A percentile compares a stretch with the other conserved stretches of the same genome.
These are phyloP conservation scores for Baryphthengus martii DNA, from an alignment of 2,113 vertebrate species.

Conservation along the genomic window DNA sequence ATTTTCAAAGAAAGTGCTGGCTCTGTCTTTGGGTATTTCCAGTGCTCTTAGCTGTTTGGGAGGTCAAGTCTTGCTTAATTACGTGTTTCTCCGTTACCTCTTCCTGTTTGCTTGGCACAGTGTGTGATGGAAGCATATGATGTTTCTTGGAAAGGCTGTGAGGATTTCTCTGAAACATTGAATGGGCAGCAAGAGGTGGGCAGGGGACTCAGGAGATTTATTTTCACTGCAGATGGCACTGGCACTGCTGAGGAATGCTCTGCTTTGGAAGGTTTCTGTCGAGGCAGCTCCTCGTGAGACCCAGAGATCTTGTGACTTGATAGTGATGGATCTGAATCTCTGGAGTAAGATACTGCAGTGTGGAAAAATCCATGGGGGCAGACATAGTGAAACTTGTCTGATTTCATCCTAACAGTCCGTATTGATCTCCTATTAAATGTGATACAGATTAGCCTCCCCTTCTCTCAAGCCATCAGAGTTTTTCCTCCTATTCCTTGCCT, in stretches of 20 bases:
- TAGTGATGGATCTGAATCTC: neutral
- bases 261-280: neutral
- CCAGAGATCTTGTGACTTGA: neutral
- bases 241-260: neutral
- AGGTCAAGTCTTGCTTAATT: constrained; percentile 37
- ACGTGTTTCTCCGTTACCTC: neutral
- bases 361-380: neutral
- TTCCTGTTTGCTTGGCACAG: constrained; percentile 29
- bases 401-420: neutral
- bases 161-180: constrained; percentile 27
- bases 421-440: neutral
- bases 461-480: neutral
- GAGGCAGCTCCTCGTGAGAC: neutral
- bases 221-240: neutral
- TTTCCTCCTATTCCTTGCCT: neutral
- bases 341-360: neutral
- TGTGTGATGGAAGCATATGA: fast-evolving
- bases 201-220: neutral
- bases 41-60: constrained; percentile 15
- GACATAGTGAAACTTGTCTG: neutral
- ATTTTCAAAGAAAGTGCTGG: constrained; percentile 38
- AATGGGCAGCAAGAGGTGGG: neutral
- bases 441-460: neutral
- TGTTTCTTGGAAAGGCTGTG: constrained; percentile 46
- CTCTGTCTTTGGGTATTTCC: constrained; percentile 27